phyloP scores from a whole-genome alignment of 2,888 invertebrate genomes.

The Amorpha juglandis region DNA sequence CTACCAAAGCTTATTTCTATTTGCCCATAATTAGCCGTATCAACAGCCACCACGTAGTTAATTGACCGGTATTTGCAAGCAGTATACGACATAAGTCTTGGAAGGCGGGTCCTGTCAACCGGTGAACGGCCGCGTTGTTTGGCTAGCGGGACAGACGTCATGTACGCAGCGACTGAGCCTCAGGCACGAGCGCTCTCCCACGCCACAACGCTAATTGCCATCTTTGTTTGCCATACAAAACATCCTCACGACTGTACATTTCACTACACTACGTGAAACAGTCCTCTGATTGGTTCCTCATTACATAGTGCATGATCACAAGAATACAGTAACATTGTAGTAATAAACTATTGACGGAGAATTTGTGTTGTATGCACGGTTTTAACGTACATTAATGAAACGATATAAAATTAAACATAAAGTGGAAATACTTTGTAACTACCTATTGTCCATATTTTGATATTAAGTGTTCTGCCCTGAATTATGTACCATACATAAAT shows the following conservation, averaged over 20 bases:
- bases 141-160: slow-evolving; percentile 35
- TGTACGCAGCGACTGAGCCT: slow-evolving; percentile 11
- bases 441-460: too few species aligned
- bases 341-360: neutral
- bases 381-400: slow-evolving; percentile 9
- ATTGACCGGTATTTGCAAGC: slow-evolving; percentile 11
- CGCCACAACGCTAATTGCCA: slow-evolving; percentile 28
- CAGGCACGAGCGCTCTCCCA: slow-evolving; percentile 28
- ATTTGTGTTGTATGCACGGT: slow-evolving; percentile 1
- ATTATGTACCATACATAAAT: too few species aligned
- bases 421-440: too few species aligned
- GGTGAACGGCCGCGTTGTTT: slow-evolving; percentile 33
- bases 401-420: too few species aligned
- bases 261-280: slow-evolving; percentile 19
- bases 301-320: neutral
- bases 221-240: slow-evolving; percentile 48
- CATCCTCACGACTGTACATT: slow-evolving; percentile 39
- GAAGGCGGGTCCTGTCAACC: slow-evolving; percentile 5
- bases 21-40: slow-evolving; percentile 17
- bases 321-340: neutral
- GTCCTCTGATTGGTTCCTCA: neutral
- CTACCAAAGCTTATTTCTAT: neutral
- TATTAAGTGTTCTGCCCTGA: too few species aligned
- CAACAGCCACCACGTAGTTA: neutral
- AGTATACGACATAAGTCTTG: neutral